phyloP scores from a whole-genome alignment of 2,113 vertebrate genomes.

The Typhlomys cinereus region DNA sequence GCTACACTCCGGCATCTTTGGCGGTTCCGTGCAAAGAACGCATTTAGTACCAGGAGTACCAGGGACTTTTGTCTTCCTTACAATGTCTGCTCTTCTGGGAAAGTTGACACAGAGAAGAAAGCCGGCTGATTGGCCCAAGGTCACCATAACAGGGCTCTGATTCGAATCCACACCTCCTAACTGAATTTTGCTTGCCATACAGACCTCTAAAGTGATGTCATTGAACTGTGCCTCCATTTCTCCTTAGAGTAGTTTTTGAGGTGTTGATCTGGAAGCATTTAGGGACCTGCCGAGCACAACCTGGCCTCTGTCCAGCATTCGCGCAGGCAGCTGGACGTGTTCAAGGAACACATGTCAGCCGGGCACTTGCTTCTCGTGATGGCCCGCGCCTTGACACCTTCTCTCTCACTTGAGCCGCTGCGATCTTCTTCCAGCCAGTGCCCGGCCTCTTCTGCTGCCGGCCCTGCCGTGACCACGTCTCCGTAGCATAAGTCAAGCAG shows the following conservation, averaged over 20 bases:
- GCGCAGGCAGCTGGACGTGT: not conserved
- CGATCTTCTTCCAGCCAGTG: not conserved
- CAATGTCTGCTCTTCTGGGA: constrained; percentile 7
- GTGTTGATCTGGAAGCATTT: too few species aligned
- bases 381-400: not conserved
- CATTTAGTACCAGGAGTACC: not conserved
- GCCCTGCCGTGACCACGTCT: not conserved
- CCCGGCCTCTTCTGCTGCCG: not conserved
- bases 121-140: not conserved
- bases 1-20: not conserved
- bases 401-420: not conserved
- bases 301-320: not conserved
- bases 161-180: not conserved
- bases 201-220: constrained; percentile 1
- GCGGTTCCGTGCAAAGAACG: not conserved
- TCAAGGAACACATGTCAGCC: not conserved
- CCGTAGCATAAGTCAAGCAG: not conserved
- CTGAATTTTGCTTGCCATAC: constrained; percentile 17
- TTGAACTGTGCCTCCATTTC: not conserved
- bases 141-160: not conserved
- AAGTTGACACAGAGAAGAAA: constrained; percentile 7
- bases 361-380: not conserved
- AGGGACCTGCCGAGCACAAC: not conserved
- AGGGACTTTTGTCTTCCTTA: constrained; percentile 29
- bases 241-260: not conserved